Conservation (phyloP, 2,797 vertebrate genomes). For the Austrolebias charrua region DNA sequence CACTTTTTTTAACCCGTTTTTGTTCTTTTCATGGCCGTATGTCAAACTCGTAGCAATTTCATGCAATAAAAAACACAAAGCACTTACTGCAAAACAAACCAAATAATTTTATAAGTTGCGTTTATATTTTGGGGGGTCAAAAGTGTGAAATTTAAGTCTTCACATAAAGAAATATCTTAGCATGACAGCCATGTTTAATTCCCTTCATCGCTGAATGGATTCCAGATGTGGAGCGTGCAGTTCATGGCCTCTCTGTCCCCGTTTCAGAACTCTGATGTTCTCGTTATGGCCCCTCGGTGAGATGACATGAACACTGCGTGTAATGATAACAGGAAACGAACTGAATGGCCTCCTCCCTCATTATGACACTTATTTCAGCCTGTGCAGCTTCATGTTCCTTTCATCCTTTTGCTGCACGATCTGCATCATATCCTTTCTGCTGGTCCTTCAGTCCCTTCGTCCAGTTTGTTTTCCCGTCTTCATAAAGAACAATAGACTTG, state of each 20-base stretch:
- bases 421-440: background rate
- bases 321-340: background rate
- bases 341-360: background rate
- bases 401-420: conserved; percentile 13
- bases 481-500: conserved; percentile 37
- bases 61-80: no score
- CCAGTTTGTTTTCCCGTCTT: background rate
- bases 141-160: conserved; percentile 27
- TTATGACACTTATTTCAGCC: conserved; percentile 5
- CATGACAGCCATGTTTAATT: conserved; percentile 52
- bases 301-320: background rate
- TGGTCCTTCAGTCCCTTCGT: conserved; percentile 23
- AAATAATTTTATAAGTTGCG: no score
- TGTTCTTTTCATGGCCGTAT: no score
- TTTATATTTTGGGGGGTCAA: no score
- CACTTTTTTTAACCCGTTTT: no score
- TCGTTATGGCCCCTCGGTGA: conserved; percentile 12
- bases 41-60: no score
- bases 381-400: conserved; percentile 28
- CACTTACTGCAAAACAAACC: no score
- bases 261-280: conserved; percentile 11
- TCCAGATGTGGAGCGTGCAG: conserved; percentile 71
- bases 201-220: conserved; percentile 65
- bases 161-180: conserved; percentile 48
- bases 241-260: conserved; percentile 17